Evolutionary conservation across 2,888 invertebrate species (phyloP).

Genomic region (Abrostola tripartita): DNA sequence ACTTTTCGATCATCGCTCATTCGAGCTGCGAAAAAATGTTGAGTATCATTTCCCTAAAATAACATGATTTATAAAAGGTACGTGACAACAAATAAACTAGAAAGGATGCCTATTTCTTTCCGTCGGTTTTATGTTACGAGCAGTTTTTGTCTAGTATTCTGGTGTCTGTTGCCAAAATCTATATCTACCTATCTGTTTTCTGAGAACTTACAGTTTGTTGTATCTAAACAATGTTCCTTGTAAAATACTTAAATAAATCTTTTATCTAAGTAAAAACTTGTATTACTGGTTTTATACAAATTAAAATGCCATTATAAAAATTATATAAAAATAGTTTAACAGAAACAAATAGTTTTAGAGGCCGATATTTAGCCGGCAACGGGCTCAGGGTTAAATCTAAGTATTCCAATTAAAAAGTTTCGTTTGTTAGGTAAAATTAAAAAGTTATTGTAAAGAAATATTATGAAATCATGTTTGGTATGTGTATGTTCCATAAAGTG

Average conservation of each 20-base stretch:
- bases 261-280: no score
- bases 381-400: constrained; percentile 17
- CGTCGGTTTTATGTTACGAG: no score
- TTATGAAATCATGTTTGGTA: not conserved
- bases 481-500: not conserved
- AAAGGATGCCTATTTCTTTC: no score
- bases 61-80: no score
- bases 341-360: constrained; percentile 23
- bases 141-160: no score
- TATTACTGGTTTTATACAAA: not conserved
- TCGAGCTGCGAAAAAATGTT: constrained; percentile 1
- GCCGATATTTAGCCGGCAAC: constrained; percentile 5
- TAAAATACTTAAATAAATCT: no score
- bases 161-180: no score
- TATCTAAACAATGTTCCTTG: no score
- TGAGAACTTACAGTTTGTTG: no score
- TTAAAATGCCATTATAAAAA: constrained; percentile 1
- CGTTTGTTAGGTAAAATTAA: constrained; percentile 42
- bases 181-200: no score
- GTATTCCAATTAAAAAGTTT: constrained; percentile 43
- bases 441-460: constrained; percentile 4
- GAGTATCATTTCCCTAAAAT: not conserved
- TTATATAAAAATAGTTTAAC: constrained; percentile 31
- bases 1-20: constrained; percentile 36
- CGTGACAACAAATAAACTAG: no score